phyloP scores from a whole-genome alignment of 2,113 vertebrate species.

The Prionailurus bengalensis region DNA sequence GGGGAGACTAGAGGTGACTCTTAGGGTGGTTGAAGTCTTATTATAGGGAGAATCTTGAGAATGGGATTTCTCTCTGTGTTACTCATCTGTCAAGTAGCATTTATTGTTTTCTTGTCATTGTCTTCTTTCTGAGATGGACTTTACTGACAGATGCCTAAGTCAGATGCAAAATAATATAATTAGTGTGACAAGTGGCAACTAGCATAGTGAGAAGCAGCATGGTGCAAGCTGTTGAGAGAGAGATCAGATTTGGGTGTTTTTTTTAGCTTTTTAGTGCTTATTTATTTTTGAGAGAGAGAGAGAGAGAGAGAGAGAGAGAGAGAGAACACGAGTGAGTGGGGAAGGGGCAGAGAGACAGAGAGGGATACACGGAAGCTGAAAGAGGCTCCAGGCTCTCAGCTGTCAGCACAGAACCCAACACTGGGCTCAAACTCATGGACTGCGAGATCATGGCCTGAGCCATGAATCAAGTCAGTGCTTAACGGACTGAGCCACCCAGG shows the following conservation, averaged over 20 bases:
- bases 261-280: too few relatives aligned
- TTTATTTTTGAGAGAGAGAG: too few relatives aligned
- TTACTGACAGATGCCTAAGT: not conserved
- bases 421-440: too few relatives aligned
- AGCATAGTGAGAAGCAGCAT: not conserved
- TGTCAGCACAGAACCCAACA: too few relatives aligned
- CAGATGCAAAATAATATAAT: not conserved
- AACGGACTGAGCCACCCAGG: too few relatives aligned
- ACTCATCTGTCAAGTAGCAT: slow-evolving; percentile 1
- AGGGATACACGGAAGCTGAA: too few relatives aligned
- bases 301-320: too few relatives aligned
- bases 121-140: not conserved
- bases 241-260: not conserved
- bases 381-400: too few relatives aligned
- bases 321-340: too few relatives aligned
- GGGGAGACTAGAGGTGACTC: not conserved
- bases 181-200: not conserved
- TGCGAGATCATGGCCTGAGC: too few relatives aligned
- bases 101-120: slow-evolving; percentile 12
- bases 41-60: not conserved
- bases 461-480: too few relatives aligned
- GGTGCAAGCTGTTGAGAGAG: not conserved
- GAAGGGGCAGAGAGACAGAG: too few relatives aligned
- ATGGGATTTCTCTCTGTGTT: not conserved
- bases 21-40: not conserved